Base-by-base conservation (phyloP, 2,888 invertebrate genomes). In the Liposcelis brunnea region DNA sequence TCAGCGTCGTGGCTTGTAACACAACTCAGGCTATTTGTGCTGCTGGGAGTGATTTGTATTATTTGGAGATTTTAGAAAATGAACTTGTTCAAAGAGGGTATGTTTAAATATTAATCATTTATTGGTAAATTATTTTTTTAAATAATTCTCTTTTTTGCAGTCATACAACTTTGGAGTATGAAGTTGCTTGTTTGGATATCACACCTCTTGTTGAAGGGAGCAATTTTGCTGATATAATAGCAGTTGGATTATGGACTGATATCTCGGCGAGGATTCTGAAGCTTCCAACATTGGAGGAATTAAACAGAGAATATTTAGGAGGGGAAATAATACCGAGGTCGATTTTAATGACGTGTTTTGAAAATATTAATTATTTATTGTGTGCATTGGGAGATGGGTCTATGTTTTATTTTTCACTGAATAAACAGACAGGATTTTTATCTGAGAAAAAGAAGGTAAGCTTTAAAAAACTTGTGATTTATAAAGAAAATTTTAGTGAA, bases 321-420 rank as follows among this genome's bases (percentile, higher is more conserved):
- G 94, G 94, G 55, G 95, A 97, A 66, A 94, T 97, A 52, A 91
- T 98, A 50, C 94, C 97, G 0, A 75, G 98, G 4, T 95, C 97
- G 0, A 83, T 98, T 49, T 63, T 98, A 45, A 86, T 97, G 76
- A 84, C 93, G 42, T 83, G 81, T 44, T 84, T 98, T 63, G 97
- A 98, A 61, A 84, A 84, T 43, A 48, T 48, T n/a, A 83, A 84
- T 54, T 91, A 91, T 63, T 64, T 91, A 18, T 71, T 91, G 32
- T 87, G 87, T 57, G 97, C 97, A 1, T 70, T 98, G 21, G 98
- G 97, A 5, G 98, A 98, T 64, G 98, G 98, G 1, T 90, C 93
- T 14, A 83, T 98, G 75, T 91, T 86, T 65, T 98, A 98, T 66
- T 98, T 94, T 62, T 78, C 77, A 1, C 67, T 97, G 48, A 81